Evolutionary conservation across 1,140 invertebrate genomes (phyloP).

Genomic region (Alviniconcha marisindica): DNA sequence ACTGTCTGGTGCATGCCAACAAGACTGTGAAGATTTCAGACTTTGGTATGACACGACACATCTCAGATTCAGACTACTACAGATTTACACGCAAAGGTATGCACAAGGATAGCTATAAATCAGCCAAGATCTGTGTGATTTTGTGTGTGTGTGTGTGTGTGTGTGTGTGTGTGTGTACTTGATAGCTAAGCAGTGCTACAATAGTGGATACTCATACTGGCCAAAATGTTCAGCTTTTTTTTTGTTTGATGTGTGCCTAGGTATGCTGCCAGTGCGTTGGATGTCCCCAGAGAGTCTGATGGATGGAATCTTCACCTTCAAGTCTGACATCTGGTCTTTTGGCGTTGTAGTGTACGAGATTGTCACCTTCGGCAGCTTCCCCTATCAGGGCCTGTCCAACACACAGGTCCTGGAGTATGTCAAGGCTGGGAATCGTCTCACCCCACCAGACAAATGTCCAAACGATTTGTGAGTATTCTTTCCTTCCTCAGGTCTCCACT

Average conservation of each 20-base stretch:
- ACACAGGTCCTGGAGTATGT: slow-evolving; percentile 89
- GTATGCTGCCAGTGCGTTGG: slow-evolving; percentile 87
- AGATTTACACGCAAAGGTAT: slow-evolving; percentile 76
- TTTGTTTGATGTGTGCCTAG: slow-evolving; percentile 52
- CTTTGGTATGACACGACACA: slow-evolving; percentile 75
- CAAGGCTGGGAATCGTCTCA: slow-evolving; percentile 84
- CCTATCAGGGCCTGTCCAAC: slow-evolving; percentile 91
- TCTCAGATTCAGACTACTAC: slow-evolving; percentile 74
- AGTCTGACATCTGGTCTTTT: slow-evolving; percentile 95
- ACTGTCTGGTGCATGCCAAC: slow-evolving; percentile 74
- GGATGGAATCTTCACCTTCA: slow-evolving; percentile 92
- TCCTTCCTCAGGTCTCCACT: no score
- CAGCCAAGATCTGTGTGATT: no score
- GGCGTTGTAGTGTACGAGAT: slow-evolving; percentile 96
- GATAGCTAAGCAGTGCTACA: neutral
- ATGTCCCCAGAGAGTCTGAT: slow-evolving; percentile 95
- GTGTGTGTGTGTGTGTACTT: neutral
- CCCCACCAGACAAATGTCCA: slow-evolving; percentile 85
- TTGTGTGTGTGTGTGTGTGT: no score
- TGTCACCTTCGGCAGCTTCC: slow-evolving; percentile 83
- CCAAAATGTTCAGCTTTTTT: no score
- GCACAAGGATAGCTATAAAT: no score
- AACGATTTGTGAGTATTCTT: slow-evolving; percentile 84
- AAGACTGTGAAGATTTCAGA: slow-evolving; percentile 75
- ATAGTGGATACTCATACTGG: no score